Evolutionary conservation across 2,797 vertebrate genomes (phyloP).

Genomic region (Amazona finschi): DNA sequence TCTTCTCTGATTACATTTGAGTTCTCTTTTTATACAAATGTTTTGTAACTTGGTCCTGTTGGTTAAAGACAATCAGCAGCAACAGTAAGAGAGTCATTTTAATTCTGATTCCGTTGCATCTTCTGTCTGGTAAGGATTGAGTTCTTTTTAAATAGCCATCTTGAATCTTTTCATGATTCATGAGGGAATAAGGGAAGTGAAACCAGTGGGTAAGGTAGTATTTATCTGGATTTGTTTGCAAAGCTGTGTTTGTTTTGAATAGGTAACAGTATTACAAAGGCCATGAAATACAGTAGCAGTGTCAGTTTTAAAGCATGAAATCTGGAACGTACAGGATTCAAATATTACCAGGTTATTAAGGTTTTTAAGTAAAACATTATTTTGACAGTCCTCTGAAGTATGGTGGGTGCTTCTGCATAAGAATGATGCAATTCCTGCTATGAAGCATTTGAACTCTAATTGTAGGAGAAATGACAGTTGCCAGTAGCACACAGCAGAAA

Average conservation of each 20-base stretch:
- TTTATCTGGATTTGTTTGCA: background rate
- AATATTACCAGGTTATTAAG: background rate
- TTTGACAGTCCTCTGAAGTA: background rate
- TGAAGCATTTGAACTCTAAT: background rate
- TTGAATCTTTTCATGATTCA: background rate
- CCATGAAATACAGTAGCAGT: background rate
- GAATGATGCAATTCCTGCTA: background rate
- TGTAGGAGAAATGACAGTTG: background rate
- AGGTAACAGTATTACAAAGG: background rate
- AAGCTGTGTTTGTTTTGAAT: background rate
- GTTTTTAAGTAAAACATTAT: background rate
- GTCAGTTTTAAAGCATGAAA: background rate
- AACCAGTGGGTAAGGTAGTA: background rate
- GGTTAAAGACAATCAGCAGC: conserved; percentile 2
- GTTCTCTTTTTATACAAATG: background rate
- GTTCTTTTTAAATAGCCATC: background rate
- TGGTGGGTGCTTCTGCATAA: background rate
- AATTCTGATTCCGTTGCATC: background rate
- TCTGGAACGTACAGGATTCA: background rate
- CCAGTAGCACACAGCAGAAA: background rate
- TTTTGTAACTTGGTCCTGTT: background rate
- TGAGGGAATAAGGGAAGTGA: background rate
- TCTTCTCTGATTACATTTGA: background rate
- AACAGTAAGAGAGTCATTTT: background rate
- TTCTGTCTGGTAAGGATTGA: background rate